phyloP scores from a whole-genome alignment of 2,888 invertebrate species.

The Crematogaster levior region DNA sequence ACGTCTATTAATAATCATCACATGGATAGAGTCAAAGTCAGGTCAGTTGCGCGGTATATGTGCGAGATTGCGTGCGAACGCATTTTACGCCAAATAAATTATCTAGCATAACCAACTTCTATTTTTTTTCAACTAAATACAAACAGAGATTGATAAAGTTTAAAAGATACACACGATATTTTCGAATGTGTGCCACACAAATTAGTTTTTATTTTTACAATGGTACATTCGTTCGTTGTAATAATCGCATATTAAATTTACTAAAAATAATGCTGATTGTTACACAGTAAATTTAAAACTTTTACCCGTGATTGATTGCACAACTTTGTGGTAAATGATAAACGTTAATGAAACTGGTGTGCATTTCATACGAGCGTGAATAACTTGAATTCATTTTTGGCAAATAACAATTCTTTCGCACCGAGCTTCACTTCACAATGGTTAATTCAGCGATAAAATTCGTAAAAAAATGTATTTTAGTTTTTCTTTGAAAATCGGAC shows the following conservation, averaged over 20 bases:
- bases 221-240: background rate
- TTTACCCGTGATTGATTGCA: background rate
- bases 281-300: background rate
- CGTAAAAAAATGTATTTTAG: background rate
- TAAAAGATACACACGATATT: background rate
- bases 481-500: background rate
- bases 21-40: slow-evolving; percentile 38
- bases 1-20: slow-evolving; percentile 51
- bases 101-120: background rate
- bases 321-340: background rate
- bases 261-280: background rate
- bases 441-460: background rate
- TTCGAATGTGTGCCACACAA: background rate
- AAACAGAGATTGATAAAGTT: background rate
- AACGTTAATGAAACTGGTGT: background rate
- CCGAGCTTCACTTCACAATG: background rate
- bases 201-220: background rate
- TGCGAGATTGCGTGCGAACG: slow-evolving; percentile 4
- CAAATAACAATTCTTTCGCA: background rate
- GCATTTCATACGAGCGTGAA: slow-evolving; percentile 1
- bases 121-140: background rate
- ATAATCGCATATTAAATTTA: background rate
- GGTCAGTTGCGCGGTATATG: slow-evolving; percentile 6
- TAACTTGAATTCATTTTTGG: slow-evolving; percentile 4
- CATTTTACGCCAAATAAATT: background rate